phyloP scores from a whole-genome alignment of 53 echinoderm and acorn worm species.

The Hippasteria phrygiana region DNA sequence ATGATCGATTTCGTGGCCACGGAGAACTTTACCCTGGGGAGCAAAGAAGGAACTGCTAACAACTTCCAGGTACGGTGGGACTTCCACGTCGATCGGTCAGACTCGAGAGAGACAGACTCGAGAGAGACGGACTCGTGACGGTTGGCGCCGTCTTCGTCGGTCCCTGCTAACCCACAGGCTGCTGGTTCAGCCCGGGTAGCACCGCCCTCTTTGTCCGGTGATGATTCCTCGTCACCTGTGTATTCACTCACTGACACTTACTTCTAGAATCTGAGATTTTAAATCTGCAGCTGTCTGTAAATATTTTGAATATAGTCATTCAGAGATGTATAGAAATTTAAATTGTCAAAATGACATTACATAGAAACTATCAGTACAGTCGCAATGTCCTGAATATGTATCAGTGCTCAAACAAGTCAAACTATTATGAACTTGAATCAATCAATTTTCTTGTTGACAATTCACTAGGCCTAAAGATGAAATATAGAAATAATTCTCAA shows the following conservation, averaged over 20 bases:
- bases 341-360: too few species aligned
- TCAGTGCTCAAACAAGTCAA: too few species aligned
- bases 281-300: not conserved
- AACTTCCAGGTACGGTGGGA: slow-evolving; percentile 61
- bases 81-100: slow-evolving; percentile 47
- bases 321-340: not conserved
- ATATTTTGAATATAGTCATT: not conserved
- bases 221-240: not conserved
- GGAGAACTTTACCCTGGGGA: slow-evolving; percentile 48
- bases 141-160: slow-evolving; percentile 34
- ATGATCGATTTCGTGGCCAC: slow-evolving; percentile 49
- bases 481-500: too few species aligned
- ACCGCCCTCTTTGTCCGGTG: slow-evolving; percentile 1
- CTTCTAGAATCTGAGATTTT: not conserved
- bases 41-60: not conserved
- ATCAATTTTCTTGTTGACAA: too few species aligned
- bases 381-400: too few species aligned
- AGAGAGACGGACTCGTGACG: slow-evolving; percentile 22
- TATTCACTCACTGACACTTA: not conserved
- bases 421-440: too few species aligned
- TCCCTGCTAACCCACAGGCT: slow-evolving; percentile 3
- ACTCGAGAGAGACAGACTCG: not conserved
- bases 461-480: too few species aligned
- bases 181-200: not conserved
- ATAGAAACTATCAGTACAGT: too few species aligned